phyloP scores from a whole-genome alignment of 2,888 invertebrate genomes.

The Ectemnius cavifrons region DNA sequence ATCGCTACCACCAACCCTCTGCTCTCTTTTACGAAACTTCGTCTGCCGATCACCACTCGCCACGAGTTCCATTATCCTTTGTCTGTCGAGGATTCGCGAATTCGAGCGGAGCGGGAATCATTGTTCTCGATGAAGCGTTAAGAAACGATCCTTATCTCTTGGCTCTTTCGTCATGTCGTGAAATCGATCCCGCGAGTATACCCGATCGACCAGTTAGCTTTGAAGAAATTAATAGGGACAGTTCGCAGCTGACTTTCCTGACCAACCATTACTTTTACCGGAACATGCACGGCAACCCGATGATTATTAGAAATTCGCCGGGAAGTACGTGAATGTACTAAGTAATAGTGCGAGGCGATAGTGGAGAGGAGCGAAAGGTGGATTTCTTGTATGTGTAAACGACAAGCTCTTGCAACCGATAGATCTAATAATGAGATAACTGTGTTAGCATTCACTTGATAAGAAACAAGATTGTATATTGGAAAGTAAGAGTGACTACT shows the following conservation, averaged over 20 bases:
- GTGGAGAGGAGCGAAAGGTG: slow-evolving; percentile 28
- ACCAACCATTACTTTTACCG: slow-evolving; percentile 31
- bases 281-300: slow-evolving; percentile 21
- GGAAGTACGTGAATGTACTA: slow-evolving; percentile 16
- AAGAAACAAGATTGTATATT: neutral
- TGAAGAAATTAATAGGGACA: slow-evolving; percentile 12
- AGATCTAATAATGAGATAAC: too few species aligned
- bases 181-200: slow-evolving; percentile 21
- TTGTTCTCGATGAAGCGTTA: slow-evolving; percentile 20
- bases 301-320: slow-evolving; percentile 20
- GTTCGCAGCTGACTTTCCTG: neutral
- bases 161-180: slow-evolving; percentile 25
- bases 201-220: too few species aligned
- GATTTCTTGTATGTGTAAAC: slow-evolving; percentile 6
- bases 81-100: neutral
- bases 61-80: neutral
- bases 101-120: neutral
- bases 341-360: slow-evolving; percentile 5
- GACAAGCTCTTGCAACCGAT: neutral
- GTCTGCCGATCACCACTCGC: neutral
- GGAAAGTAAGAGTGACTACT: too few species aligned
- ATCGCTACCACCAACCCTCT: neutral
- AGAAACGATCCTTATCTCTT: slow-evolving; percentile 13
- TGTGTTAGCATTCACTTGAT: neutral
- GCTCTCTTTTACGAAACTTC: neutral